A percentile compares a stretch with the other conserved stretches of the same genome.
These are phyloP conservation scores for Branchinecta lindahli DNA, from an alignment of 1,140 invertebrate genomes.

Conservation along the genomic window DNA sequence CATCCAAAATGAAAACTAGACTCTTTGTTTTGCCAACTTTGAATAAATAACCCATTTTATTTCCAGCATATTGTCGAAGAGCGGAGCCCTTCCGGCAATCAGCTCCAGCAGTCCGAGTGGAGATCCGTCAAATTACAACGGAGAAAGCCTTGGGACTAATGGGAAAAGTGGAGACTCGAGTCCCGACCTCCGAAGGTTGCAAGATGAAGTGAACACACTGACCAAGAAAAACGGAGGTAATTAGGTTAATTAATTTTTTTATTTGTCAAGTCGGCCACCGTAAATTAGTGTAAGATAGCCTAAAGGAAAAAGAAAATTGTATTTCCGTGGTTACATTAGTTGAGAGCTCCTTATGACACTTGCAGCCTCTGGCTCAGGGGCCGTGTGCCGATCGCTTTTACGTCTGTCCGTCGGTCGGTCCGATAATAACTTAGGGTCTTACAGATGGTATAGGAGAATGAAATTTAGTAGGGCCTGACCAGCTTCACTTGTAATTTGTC, in stretches of 20 bases:
- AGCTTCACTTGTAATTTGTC: too few relatives aligned
- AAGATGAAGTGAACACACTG: slow-evolving; percentile 64
- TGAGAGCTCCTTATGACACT: too few relatives aligned
- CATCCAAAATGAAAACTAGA: too few relatives aligned
- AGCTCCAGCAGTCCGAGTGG: neutral
- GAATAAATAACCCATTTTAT: neutral
- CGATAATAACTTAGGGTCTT: too few relatives aligned
- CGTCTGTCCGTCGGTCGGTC: too few relatives aligned
- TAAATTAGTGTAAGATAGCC: neutral
- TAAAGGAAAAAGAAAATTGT: neutral
- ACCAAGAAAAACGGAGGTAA: slow-evolving; percentile 62
- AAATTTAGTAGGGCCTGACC: too few relatives aligned
- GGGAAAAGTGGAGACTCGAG: slow-evolving; percentile 19
- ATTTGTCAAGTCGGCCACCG: slow-evolving; percentile 12
- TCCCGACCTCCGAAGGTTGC: slow-evolving; percentile 40
- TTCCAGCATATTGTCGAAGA: neutral
- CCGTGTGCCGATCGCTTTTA: too few relatives aligned
- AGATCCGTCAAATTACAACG: slow-evolving; percentile 18
- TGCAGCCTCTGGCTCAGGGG: too few relatives aligned
- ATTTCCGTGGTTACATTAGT: neutral
- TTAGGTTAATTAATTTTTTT: slow-evolving; percentile 19
- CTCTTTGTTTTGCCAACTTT: too few relatives aligned
- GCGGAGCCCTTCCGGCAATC: neutral
- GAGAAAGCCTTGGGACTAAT: slow-evolving; percentile 11
- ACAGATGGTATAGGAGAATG: too few relatives aligned